Conservation (phyloP, 2,797 vertebrate species). For the Brachymystax lenok region DNA sequence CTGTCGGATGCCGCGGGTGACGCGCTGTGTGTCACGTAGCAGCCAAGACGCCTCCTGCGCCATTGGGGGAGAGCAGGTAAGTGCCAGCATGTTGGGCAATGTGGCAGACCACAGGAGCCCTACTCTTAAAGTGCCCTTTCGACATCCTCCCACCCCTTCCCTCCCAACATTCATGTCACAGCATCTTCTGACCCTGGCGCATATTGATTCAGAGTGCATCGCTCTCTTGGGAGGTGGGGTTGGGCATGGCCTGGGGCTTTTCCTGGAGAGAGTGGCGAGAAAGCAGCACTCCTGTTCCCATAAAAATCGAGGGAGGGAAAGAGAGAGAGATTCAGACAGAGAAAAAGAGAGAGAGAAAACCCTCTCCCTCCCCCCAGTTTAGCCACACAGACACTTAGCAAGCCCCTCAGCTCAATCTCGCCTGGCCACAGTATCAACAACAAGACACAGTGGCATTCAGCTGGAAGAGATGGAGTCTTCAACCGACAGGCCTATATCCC, state of each 20-base stretch:
- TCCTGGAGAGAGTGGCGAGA: conserved; percentile 15
- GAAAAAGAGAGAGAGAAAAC: neutral
- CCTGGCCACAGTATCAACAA: neutral
- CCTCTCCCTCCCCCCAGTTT: neutral
- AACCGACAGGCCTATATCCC: neutral
- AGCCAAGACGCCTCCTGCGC: conserved; percentile 50
- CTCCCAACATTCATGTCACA: neutral
- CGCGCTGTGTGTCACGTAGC: conserved; percentile 48
- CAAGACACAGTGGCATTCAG: neutral
- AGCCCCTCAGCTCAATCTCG: neutral
- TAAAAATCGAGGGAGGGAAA: too few species aligned
- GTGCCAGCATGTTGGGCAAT: conserved; percentile 57
- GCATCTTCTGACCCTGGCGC: conserved; percentile 17
- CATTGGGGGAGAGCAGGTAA: conserved; percentile 33
- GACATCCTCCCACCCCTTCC: neutral
- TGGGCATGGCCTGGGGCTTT: conserved; percentile 17
- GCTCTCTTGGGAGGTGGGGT: conserved; percentile 5
- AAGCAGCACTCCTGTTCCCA: conserved; percentile 18
- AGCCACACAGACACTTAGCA: neutral
- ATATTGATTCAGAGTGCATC: conserved; percentile 19
- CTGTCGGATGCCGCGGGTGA: conserved; percentile 54
- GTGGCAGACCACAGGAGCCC: neutral
- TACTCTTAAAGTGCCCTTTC: conserved; percentile 8
- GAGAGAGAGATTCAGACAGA: neutral
- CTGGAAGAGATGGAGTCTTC: neutral